Evolutionary conservation across 2,797 vertebrate species (phyloP).

Genomic region (Diceros bicornis): DNA sequence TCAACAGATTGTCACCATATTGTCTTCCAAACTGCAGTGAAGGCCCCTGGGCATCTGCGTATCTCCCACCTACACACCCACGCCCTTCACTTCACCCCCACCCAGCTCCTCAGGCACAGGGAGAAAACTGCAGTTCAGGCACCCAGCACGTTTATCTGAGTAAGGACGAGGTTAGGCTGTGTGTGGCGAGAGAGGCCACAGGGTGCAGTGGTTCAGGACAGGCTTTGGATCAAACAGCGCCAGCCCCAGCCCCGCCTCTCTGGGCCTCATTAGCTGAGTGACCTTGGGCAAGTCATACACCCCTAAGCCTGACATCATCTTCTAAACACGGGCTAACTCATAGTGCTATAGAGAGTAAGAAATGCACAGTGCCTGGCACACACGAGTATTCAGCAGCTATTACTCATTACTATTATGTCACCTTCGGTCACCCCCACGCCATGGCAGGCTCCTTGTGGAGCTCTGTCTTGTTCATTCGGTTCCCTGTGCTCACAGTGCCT

Average conservation of each 20-base stretch:
- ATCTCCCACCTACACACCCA: rapidly evolving
- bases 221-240: neutral
- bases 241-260: neutral
- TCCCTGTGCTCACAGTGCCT: too few relatives aligned
- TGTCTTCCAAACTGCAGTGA: neutral
- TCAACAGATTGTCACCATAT: neutral
- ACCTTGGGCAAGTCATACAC: neutral
- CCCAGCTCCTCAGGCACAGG: neutral
- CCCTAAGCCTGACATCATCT: neutral
- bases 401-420: neutral
- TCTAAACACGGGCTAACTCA: neutral
- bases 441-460: neutral
- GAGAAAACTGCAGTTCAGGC: neutral
- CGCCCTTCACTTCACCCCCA: rapidly evolving
- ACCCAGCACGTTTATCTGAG: rapidly evolving
- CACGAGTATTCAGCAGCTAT: neutral
- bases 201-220: neutral
- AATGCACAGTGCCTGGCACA: rapidly evolving
- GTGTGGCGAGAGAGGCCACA: neutral
- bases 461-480: too few relatives aligned
- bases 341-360: neutral
- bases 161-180: neutral
- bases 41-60: neutral
- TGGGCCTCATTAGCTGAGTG: neutral
- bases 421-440: too few relatives aligned